Evolutionary conservation across 2,113 vertebrate species (phyloP).

Genomic region (Sylvia atricapilla): DNA sequence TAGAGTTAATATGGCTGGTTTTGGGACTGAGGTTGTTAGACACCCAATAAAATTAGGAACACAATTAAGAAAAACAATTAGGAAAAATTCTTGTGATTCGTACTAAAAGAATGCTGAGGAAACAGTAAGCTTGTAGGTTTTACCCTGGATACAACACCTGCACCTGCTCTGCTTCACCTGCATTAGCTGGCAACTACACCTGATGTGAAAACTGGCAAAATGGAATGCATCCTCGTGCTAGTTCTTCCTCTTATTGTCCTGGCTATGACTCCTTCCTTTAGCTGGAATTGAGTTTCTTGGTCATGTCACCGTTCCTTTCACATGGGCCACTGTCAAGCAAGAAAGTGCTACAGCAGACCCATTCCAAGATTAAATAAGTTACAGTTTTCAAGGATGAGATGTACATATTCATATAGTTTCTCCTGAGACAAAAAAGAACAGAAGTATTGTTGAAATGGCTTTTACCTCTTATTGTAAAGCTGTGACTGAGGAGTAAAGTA

Average conservation of each 20-base stretch:
- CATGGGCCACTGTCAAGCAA: neutral
- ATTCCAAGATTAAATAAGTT: neutral
- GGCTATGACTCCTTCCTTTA: neutral
- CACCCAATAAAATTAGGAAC: neutral
- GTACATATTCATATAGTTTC: neutral
- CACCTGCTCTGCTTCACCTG: neutral
- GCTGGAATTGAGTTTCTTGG: neutral
- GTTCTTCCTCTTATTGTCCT: neutral
- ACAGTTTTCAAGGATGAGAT: neutral
- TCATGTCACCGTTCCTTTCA: neutral
- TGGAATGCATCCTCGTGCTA: neutral
- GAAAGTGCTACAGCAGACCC: neutral
- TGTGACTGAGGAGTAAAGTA: neutral
- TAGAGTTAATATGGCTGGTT: neutral
- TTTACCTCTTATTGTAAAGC: neutral
- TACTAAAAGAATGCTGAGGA: neutral
- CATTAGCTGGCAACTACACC: neutral
- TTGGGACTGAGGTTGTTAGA: neutral
- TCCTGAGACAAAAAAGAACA: neutral
- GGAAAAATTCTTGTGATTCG: neutral
- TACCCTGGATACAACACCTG: neutral
- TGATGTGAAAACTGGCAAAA: neutral
- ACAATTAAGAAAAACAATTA: neutral
- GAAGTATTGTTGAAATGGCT: neutral
- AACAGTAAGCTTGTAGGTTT: accelerated